phyloP scores from a whole-genome alignment of 2,888 invertebrate genomes.

The Cerceris ruficornis region DNA sequence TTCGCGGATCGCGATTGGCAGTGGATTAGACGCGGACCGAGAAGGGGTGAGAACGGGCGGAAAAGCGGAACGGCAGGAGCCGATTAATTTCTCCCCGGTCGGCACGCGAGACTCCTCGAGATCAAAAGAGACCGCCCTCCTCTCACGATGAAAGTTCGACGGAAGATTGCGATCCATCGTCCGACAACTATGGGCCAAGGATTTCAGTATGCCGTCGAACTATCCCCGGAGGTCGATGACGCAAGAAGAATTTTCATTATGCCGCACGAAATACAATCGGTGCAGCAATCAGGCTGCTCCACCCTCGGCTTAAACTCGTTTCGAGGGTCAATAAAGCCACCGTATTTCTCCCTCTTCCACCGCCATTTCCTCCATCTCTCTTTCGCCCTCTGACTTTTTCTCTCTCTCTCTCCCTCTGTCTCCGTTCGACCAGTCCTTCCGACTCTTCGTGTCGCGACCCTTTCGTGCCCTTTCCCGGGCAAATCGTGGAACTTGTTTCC shows the following conservation, averaged over 20 bases:
- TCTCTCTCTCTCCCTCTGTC: neutral
- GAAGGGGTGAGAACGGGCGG: too few species aligned
- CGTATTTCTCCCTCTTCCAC: constrained; percentile 1
- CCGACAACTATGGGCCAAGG: constrained; percentile 26
- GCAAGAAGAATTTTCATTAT: constrained; percentile 68
- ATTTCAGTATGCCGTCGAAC: constrained; percentile 46
- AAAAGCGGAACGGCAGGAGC: too few species aligned
- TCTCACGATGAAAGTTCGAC: constrained; percentile 13
- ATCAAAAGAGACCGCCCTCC: constrained; percentile 10
- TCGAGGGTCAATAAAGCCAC: constrained; percentile 62
- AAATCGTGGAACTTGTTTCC: constrained; percentile 53
- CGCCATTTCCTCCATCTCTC: neutral
- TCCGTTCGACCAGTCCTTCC: neutral
- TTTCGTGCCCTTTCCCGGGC: constrained; percentile 44
- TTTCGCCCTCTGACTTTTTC: neutral
- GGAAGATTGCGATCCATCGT: constrained; percentile 31
- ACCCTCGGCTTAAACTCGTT: constrained; percentile 66
- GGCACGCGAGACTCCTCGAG: constrained; percentile 4
- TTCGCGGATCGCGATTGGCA: too few species aligned
- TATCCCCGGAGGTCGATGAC: constrained; percentile 57
- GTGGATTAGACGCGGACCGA: too few species aligned
- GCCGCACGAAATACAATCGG: constrained; percentile 56
- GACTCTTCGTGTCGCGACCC: constrained; percentile 34
- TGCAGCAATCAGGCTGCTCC: constrained; percentile 64
- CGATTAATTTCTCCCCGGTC: neutral